Percentiles rank a stretch among this genome's conserved stretches.
These are phyloP conservation scores for Pantelozetes paolii DNA, from an alignment of 2,888 invertebrate species.

Conservation along the genomic window DNA sequence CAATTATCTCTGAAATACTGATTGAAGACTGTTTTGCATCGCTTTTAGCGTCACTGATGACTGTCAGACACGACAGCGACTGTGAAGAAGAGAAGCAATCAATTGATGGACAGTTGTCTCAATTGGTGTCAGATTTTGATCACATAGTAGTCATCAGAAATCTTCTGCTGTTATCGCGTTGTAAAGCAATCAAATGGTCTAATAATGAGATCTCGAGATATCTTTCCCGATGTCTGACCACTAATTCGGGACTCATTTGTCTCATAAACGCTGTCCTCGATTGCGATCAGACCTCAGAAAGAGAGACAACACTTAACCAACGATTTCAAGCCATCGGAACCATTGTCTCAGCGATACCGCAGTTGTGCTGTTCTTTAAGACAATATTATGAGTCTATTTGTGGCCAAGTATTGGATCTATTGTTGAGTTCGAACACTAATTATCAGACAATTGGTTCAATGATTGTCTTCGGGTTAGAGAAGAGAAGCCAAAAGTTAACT, in stretches of 20 bases:
- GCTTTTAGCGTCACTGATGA: constrained; percentile 33
- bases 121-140: not conserved
- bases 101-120: not conserved
- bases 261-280: constrained; percentile 40
- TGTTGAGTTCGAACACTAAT: not conserved
- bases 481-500: constrained; percentile 4
- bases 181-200: constrained; percentile 10
- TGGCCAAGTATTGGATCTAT: not conserved
- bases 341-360: constrained; percentile 34
- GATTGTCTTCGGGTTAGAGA: constrained; percentile 2
- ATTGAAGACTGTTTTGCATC: constrained; percentile 23
- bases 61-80: not conserved
- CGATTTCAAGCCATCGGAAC: constrained; percentile 23
- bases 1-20: not conserved
- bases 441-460: constrained; percentile 14
- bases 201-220: constrained; percentile 9
- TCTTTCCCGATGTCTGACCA: constrained; percentile 18
- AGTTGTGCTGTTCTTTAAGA: constrained; percentile 13
- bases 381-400: constrained; percentile 26
- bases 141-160: constrained; percentile 31
- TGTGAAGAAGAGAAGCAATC: not conserved
- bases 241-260: constrained; percentile 24
- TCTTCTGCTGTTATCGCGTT: constrained; percentile 20
- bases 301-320: constrained; percentile 39
- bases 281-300: constrained; percentile 39